These are phyloP conservation scores for Lampris incognitus DNA, from an alignment of 2,113 vertebrate species.

Conservation along the genomic window DNA sequence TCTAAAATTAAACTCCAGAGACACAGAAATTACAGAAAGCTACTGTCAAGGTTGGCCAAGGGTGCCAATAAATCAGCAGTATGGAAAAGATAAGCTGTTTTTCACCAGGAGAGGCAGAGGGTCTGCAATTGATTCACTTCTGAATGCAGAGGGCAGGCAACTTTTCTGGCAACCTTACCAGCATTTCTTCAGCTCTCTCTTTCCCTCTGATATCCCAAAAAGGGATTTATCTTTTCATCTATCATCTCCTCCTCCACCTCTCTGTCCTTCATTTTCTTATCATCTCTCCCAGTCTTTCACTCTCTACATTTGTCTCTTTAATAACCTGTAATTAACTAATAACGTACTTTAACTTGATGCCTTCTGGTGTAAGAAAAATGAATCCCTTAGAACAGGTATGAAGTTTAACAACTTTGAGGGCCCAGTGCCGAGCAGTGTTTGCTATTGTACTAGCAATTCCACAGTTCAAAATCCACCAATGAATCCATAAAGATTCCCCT, in stretches of 20 bases:
- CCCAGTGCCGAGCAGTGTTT: constrained; percentile 14
- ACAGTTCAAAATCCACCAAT: neutral
- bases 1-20: neutral
- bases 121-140: constrained; percentile 62
- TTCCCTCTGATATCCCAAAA: constrained; percentile 1
- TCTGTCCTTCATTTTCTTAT: neutral
- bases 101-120: constrained; percentile 48
- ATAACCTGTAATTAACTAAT: constrained; percentile 51
- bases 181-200: constrained; percentile 49
- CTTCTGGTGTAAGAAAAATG: constrained; percentile 15
- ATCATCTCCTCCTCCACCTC: neutral
- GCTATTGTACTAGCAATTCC: neutral
- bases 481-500: neutral
- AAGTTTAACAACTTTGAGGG: constrained; percentile 24
- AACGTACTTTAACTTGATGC: constrained; percentile 37
- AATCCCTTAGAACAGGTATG: constrained; percentile 5
- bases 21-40: neutral
- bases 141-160: constrained; percentile 56
- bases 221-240: neutral
- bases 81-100: constrained; percentile 52
- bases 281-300: constrained; percentile 15
- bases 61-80: constrained; percentile 48
- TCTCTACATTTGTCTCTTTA: constrained; percentile 11
- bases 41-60: constrained; percentile 16
- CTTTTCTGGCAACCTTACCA: constrained; percentile 58